Evolutionary conservation across 2,113 vertebrate genomes (phyloP).

Genomic region (Vidua chalybeata): DNA sequence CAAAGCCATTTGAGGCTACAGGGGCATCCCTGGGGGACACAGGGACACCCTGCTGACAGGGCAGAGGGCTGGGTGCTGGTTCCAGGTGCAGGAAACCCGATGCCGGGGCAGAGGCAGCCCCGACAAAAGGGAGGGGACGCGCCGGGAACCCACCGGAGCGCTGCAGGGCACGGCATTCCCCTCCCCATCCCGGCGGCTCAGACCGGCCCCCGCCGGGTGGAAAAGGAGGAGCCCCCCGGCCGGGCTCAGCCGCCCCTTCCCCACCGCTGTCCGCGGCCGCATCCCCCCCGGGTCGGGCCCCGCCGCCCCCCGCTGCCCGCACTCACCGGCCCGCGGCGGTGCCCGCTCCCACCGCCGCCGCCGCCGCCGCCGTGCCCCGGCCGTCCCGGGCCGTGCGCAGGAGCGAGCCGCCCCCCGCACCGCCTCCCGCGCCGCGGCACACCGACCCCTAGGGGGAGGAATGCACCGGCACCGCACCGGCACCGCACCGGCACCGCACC

Average conservation of each 20-base stretch:
- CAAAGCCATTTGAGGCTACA: neutral
- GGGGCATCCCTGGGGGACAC: neutral
- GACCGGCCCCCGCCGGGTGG: neutral
- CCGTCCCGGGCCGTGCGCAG: slow-evolving; percentile 18
- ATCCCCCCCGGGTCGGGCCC: neutral
- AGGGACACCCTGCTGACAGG: neutral
- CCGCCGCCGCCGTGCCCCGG: neutral
- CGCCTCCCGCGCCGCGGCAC: neutral
- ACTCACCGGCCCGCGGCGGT: neutral
- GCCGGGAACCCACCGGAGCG: neutral
- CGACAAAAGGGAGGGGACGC: neutral
- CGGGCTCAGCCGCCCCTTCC: neutral
- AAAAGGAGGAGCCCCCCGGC: neutral
- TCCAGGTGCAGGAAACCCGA: neutral
- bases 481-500: neutral
- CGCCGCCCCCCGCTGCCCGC: neutral
- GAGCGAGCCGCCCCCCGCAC: neutral
- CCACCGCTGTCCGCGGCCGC: neutral
- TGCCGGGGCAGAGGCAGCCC: neutral
- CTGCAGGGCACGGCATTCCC: neutral
- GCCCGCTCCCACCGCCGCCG: neutral
- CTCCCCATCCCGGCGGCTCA: neutral
- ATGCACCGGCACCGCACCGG: neutral
- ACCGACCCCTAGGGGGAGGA: slow-evolving; percentile 56
- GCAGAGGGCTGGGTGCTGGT: neutral